Conservation (phyloP, 2,113 vertebrate genomes). For the Poecilia latipinna region DNA sequence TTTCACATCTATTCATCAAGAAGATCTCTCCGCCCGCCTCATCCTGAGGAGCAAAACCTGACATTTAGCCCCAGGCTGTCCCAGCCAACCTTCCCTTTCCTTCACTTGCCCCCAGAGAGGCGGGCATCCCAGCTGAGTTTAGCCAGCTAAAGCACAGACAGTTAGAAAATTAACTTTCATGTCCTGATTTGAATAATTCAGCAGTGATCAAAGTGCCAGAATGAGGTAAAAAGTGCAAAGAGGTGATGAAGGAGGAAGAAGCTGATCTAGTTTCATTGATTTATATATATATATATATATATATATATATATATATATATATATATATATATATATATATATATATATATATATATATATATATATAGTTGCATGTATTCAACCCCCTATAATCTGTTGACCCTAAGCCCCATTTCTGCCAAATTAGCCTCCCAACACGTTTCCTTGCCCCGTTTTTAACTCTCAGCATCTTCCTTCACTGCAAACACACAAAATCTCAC, state of each 20-base stretch:
- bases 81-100: constrained; percentile 46
- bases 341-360: too few species aligned
- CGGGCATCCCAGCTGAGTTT: constrained; percentile 71
- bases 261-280: constrained; percentile 2
- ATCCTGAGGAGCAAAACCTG: constrained; percentile 71
- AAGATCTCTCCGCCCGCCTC: constrained; percentile 57
- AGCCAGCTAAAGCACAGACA: constrained; percentile 77
- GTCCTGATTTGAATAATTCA: constrained; percentile 80
- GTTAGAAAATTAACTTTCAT: constrained; percentile 81
- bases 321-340: too few species aligned
- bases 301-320: too few species aligned
- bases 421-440: background rate
- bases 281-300: too few species aligned
- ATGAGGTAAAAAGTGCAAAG: constrained; percentile 54
- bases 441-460: background rate
- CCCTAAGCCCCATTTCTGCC: background rate
- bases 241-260: constrained; percentile 43
- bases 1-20: constrained; percentile 68
- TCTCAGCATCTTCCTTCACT: background rate
- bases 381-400: background rate
- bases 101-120: constrained; percentile 64
- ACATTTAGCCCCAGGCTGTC: constrained; percentile 76
- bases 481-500: too few species aligned
- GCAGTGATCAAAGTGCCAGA: constrained; percentile 41
- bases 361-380: too few species aligned